Base-by-base conservation (phyloP, 1,140 invertebrate genomes). In the silkworm (Bombyx mori) region DNA sequence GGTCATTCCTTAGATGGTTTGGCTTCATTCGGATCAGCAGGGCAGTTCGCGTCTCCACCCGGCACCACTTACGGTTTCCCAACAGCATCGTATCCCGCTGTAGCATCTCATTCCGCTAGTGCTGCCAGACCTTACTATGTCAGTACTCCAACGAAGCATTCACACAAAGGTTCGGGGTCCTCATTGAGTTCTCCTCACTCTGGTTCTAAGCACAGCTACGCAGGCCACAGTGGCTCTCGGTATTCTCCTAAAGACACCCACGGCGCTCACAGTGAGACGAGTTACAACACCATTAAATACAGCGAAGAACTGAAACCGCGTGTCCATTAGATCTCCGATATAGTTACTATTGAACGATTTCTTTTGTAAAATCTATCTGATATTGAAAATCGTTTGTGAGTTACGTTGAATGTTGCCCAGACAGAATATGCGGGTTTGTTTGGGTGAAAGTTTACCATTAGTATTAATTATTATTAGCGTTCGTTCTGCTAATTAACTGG, bases 281-380 rank as follows among this genome's bases (percentile, higher is more conserved):
- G 74, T 4, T 87, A 87, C 56, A 86, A 87, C 61, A 87, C 84
- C 12, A 87, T 87, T 9, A 87, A 87, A 60, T 87, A 85, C 59
- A 87, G 84, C 61, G 77, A 84, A 56, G 82, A 84, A 56, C 60
- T 87, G 8, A 87, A 85, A 54, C 79, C 84, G 5, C 69, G 75
- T 35, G 59, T 57, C 62, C 70, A 87, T 56, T 84, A 51, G 50
- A 7, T 9, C 7, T 51, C n/a, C 50, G 42, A 9, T 51, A 5
- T 51, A 6, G 42, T 26, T 51, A 8, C 42, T 51, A 10, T 35
- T 49, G 53, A 9, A 54, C 42, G 43, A 18, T 51, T 51, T 35
- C 22, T 51, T 51, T 51, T 51, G 26, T 35, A 51, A 51, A n/a
- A 35, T 51, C 42, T 51, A 8, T 1, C 26, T 54, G 60, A 7